Conservation (phyloP, 2,888 invertebrate genomes). For the Drosophila mercatorum region DNA sequence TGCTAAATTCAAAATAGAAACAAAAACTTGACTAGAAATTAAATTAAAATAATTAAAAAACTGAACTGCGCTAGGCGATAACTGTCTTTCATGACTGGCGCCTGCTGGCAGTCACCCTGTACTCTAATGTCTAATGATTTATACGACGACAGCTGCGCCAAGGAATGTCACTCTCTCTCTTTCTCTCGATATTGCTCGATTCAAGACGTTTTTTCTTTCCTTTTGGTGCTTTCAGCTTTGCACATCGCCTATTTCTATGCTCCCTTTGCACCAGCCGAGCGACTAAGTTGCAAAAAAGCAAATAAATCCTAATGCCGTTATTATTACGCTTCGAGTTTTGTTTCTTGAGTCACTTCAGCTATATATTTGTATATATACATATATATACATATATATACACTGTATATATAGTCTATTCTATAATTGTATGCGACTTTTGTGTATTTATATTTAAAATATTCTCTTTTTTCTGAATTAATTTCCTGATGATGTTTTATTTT, state of each 20-base stretch:
- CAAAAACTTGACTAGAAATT: neutral
- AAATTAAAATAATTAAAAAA: neutral
- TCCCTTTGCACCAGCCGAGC: constrained; percentile 14
- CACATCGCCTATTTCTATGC: constrained; percentile 16
- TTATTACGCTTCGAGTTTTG: constrained; percentile 32
- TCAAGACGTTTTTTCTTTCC: constrained; percentile 36
- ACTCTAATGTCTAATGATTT: constrained; percentile 59
- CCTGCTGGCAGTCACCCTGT: constrained; percentile 59
- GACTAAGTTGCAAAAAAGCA: constrained; percentile 25
- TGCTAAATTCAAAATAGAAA: neutral
- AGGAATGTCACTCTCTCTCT: constrained; percentile 66
- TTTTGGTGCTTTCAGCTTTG: constrained; percentile 11
- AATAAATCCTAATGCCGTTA: constrained; percentile 49
- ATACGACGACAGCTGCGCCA: constrained; percentile 69
- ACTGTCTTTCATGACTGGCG: neutral
- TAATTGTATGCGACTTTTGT: constrained; percentile 21
- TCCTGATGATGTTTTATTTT: constrained; percentile 79
- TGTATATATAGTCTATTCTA: constrained; percentile 14
- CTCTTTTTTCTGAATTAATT: constrained; percentile 68
- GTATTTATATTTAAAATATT: constrained; percentile 43
- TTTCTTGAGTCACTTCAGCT: constrained; percentile 11
- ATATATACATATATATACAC: neutral
- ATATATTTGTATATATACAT: neutral
- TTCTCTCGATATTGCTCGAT: constrained; percentile 44
- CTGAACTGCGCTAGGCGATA: neutral